phyloP scores from a whole-genome alignment of 2,113 vertebrate species.

The Nycticryphes semicollaris region DNA sequence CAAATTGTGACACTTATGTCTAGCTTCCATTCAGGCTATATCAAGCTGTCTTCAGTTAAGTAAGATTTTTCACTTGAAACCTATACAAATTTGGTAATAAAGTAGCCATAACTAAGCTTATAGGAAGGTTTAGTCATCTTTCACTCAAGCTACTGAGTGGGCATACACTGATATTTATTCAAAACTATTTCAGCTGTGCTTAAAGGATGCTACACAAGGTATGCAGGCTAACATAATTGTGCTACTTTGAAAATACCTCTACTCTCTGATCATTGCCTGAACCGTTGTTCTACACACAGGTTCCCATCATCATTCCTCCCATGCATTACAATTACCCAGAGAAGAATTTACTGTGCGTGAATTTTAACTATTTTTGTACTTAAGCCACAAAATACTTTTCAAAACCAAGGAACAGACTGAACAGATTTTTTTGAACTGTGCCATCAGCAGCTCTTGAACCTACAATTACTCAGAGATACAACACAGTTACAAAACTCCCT shows the following conservation, averaged over 20 bases:
- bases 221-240: background rate
- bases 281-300: background rate
- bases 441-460: background rate
- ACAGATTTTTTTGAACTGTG: background rate
- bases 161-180: background rate
- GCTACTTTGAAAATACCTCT: background rate
- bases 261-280: background rate
- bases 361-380: background rate
- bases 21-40: background rate
- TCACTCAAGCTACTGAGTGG: background rate
- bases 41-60: background rate
- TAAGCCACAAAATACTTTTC: background rate
- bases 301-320: background rate
- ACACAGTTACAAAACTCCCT: background rate
- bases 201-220: background rate
- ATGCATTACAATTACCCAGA: rapidly evolving
- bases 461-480: background rate
- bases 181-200: background rate
- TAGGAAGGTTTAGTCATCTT: background rate
- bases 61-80: background rate
- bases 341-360: background rate
- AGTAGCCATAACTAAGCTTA: background rate
- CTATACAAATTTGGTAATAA: background rate
- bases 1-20: background rate
- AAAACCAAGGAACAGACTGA: background rate